Percentiles rank a stretch among this genome's conserved stretches.
These are phyloP conservation scores for Hedya salicella DNA, from an alignment of 2,888 invertebrate genomes.

Conservation along the genomic window DNA sequence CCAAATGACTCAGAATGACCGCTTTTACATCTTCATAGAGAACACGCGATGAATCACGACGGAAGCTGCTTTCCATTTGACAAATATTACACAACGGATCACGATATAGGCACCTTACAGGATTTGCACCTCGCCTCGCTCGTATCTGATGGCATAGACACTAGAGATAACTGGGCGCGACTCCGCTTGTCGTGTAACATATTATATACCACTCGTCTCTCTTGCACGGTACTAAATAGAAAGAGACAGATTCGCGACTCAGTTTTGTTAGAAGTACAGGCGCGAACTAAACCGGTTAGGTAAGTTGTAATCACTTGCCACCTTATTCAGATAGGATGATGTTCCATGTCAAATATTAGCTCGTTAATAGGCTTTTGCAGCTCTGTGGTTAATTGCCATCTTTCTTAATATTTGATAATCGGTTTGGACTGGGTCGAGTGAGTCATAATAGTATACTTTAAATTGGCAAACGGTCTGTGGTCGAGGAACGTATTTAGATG, in stretches of 20 bases:
- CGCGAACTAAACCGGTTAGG: too few relatives aligned
- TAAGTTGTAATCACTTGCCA: background rate
- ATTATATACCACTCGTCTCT: too few relatives aligned
- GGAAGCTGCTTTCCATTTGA: conserved; percentile 41
- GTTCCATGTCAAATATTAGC: conserved; percentile 28
- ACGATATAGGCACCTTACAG: background rate
- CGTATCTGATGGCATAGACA: too few relatives aligned
- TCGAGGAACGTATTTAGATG: conserved; percentile 8
- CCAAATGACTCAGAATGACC: conserved; percentile 33
- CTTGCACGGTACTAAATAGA: too few relatives aligned
- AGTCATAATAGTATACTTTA: conserved; percentile 30
- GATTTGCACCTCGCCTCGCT: too few relatives aligned
- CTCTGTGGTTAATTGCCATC: conserved; percentile 27
- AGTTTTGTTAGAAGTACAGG: too few relatives aligned
- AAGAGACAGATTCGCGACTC: too few relatives aligned
- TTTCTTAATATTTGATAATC: conserved; percentile 28
- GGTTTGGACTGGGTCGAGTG: conserved; percentile 18
- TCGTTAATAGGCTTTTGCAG: conserved; percentile 17
- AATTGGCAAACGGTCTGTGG: conserved; percentile 21
- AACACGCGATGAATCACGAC: conserved; percentile 39
- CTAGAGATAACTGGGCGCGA: too few relatives aligned
- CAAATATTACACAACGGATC: conserved; percentile 1
- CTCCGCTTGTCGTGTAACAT: too few relatives aligned
- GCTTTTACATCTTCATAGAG: conserved; percentile 32
- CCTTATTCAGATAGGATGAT: background rate